Evolutionary conservation across 2,888 invertebrate genomes (phyloP).

Genomic region (Brachynemurus nebulosus): DNA sequence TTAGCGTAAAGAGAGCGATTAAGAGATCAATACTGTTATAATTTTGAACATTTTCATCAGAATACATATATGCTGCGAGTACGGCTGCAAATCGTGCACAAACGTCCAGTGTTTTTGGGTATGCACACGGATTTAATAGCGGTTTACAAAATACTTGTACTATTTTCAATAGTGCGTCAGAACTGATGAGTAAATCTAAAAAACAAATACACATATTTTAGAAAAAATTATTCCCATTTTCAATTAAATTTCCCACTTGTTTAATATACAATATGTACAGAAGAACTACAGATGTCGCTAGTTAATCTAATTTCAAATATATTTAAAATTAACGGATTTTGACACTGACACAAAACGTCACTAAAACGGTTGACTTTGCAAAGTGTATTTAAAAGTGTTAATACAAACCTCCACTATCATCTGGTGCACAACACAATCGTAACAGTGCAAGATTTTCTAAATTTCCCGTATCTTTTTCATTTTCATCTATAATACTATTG

Average conservation of each 20-base stretch:
- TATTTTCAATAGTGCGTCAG: slow-evolving; percentile 29
- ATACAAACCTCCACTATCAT: slow-evolving; percentile 30
- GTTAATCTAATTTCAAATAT: too few relatives aligned
- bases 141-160: slow-evolving; percentile 29
- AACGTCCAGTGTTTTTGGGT: slow-evolving; percentile 30
- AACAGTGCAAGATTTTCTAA: slow-evolving; percentile 26
- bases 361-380: too few relatives aligned
- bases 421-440: slow-evolving; percentile 28
- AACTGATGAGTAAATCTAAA: slow-evolving; percentile 32
- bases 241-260: too few relatives aligned
- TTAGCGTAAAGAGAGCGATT: slow-evolving; percentile 33
- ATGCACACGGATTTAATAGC: slow-evolving; percentile 23
- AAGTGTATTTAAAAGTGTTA: too few relatives aligned
- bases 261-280: too few relatives aligned
- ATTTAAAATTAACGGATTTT: too few relatives aligned
- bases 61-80: slow-evolving; percentile 36
- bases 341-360: too few relatives aligned
- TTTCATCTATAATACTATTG: slow-evolving; percentile 12
- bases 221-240: too few relatives aligned
- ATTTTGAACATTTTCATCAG: slow-evolving; percentile 29
- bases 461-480: slow-evolving; percentile 18
- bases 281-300: too few relatives aligned
- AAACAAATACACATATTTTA: slow-evolving; percentile 16
- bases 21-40: slow-evolving; percentile 31
- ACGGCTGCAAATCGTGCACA: slow-evolving; percentile 39